These are phyloP conservation scores for Drosophila paucipuncta DNA, from an alignment of 2,888 invertebrate species.

Conservation along the genomic window DNA sequence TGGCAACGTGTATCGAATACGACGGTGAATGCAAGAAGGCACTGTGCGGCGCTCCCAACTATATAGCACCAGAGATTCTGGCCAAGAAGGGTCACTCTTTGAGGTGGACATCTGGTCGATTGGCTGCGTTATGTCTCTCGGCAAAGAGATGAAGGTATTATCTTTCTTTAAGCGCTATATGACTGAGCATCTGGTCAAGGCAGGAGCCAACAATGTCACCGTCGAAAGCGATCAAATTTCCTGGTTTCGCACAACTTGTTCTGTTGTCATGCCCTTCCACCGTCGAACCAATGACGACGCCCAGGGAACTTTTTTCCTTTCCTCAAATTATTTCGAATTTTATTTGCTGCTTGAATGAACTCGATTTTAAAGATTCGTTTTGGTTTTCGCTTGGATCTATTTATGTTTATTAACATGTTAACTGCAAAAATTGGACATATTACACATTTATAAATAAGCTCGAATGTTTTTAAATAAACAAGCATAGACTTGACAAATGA, in stretches of 20 bases:
- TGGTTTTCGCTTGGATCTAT: neutral
- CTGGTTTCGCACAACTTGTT: constrained; percentile 98
- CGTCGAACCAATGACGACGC: no score
- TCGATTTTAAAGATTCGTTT: neutral
- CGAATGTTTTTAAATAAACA: constrained; percentile 10
- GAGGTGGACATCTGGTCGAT: constrained; percentile 99
- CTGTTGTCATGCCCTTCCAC: constrained; percentile 96
- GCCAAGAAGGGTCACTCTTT: constrained; percentile 98
- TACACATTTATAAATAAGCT: constrained; percentile 18
- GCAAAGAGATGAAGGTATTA: constrained; percentile 98
- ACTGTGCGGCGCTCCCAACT: constrained; percentile 99
- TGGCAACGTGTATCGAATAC: constrained; percentile 96
- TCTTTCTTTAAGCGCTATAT: constrained; percentile 99
- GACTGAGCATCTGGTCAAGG: constrained; percentile 98
- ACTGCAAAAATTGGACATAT: constrained; percentile 14
- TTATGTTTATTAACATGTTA: constrained; percentile 17
- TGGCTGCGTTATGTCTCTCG: constrained; percentile 97
- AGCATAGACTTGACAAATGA: neutral
- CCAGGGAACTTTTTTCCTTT: neutral
- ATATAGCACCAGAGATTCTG: constrained; percentile 99
- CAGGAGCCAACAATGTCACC: constrained; percentile 92
- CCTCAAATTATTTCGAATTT: neutral
- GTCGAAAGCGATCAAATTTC: constrained; percentile 96
- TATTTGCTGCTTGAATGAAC: constrained; percentile 26
- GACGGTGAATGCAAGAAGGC: constrained; percentile 95